These are phyloP conservation scores for Apeira syringaria DNA, from an alignment of 2,888 invertebrate species.

Conservation along the genomic window DNA sequence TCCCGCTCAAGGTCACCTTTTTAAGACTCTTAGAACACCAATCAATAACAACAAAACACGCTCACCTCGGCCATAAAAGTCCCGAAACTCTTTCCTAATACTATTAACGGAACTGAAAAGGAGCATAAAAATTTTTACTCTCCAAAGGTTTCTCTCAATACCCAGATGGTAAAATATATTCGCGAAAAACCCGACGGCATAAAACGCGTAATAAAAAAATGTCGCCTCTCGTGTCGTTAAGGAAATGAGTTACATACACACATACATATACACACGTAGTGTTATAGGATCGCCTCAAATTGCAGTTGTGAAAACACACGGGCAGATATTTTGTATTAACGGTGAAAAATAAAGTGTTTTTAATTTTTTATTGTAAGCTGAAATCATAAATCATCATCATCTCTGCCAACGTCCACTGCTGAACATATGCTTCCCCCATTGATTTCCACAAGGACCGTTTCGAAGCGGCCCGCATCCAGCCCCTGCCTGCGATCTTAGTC, in stretches of 20 bases:
- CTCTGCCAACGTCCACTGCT: no score
- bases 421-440: no score
- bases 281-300: constrained; percentile 15
- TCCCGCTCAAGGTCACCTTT: constrained; percentile 2
- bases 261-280: constrained; percentile 32
- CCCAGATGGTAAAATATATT: constrained; percentile 28
- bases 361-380: no score
- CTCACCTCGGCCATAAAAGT: constrained; percentile 13
- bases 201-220: constrained; percentile 45
- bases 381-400: no score
- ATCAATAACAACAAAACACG: constrained; percentile 15
- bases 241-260: constrained; percentile 57
- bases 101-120: constrained; percentile 21
- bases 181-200: constrained; percentile 37
- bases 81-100: constrained; percentile 15
- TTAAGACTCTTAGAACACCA: constrained; percentile 8
- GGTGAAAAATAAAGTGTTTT: no score
- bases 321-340: no score
- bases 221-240: constrained; percentile 53
- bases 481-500: no score
- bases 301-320: no score
- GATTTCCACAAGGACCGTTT: no score
- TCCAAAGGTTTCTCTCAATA: constrained; percentile 30
- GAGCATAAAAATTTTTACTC: constrained; percentile 24
- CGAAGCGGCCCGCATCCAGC: no score